phyloP scores from a whole-genome alignment of 1,140 invertebrate species.

The Holotrichia oblita region DNA sequence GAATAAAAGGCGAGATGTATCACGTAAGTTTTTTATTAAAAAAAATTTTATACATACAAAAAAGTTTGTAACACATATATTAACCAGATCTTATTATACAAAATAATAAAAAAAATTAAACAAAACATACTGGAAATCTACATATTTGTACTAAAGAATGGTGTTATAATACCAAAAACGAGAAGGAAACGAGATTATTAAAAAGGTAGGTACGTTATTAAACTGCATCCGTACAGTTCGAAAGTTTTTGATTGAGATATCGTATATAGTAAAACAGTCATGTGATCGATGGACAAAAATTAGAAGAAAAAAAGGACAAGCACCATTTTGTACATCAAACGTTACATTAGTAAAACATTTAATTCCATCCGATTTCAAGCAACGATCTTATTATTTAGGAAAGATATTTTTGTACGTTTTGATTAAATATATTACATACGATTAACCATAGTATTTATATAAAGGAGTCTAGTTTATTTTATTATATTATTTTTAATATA shows the following conservation, averaged over 20 bases:
- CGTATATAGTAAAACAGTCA: neutral
- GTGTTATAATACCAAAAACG: constrained; percentile 7
- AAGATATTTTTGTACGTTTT: neutral
- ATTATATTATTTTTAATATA: too few species aligned
- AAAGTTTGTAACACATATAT: constrained; percentile 1
- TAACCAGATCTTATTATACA: neutral
- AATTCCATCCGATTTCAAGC: constrained; percentile 6
- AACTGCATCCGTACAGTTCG: neutral
- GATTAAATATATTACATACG: constrained; percentile 10
- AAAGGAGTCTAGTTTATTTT: too few species aligned
- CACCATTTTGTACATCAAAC: neutral
- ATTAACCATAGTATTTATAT: neutral
- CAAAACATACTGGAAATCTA: constrained; percentile 9
- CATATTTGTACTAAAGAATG: constrained; percentile 28
- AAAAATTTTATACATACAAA: constrained; percentile 24
- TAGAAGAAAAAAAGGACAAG: neutral
- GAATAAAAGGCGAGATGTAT: neutral
- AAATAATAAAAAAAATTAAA: neutral
- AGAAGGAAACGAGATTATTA: too few species aligned
- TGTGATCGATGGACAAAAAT: neutral
- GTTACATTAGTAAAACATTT: neutral
- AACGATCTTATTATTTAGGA: neutral
- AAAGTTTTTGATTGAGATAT: too few species aligned
- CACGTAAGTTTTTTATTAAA: constrained; percentile 29
- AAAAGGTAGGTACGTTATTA: neutral